Base-by-base conservation (phyloP, 1,140 invertebrate genomes). In the Phortica variegata region DNA sequence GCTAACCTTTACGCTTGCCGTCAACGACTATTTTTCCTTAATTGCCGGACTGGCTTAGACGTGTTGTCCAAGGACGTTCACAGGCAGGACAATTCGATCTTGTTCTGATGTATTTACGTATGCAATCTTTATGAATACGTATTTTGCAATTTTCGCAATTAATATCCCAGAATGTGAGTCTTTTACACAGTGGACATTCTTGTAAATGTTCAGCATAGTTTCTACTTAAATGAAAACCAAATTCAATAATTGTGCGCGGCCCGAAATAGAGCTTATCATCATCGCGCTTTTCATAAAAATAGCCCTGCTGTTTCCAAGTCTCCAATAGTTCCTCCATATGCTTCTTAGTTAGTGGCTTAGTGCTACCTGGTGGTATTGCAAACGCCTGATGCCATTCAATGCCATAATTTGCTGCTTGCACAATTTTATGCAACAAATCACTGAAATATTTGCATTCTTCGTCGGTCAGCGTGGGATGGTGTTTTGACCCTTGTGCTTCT, bases 401-500 rank as follows among this genome's bases (percentile, higher is more conserved):
- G 18, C 47, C 16, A 0, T 34, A 51, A 12, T 68, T 49, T 12
- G 52, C 54, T 3, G 49, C n/a, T 2, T 47, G 31, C 3, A 39
- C 60, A 1, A 68, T 40, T 44, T 52, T 63, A 17, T 68, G 65
- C 26, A 68, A 17, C 10, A 68, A 17, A 8, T 43, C 54, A 6
- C 60, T 55, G 26, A 68, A 68, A 15, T 68, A 68, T 29, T 52
- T 54, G n/a, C 60, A 69, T 26, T 68, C 63, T 17, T 58, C 65
- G 0, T 60, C 13, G 0, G 51, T 37, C 1, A 66, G 37, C 3
- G 49, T 55, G 0, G 62, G 65, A 45, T 61, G 54, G 2, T 34
- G 37, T 0, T 51, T 39, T 10, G 10, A 58, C 17, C 55, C 60
- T 0, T 65, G 57, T 3, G 60, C 58, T 10, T 54, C 54, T 16